phyloP scores from a whole-genome alignment of 2,113 vertebrate genomes.

The Sinocyclocheilus rhinocerous region DNA sequence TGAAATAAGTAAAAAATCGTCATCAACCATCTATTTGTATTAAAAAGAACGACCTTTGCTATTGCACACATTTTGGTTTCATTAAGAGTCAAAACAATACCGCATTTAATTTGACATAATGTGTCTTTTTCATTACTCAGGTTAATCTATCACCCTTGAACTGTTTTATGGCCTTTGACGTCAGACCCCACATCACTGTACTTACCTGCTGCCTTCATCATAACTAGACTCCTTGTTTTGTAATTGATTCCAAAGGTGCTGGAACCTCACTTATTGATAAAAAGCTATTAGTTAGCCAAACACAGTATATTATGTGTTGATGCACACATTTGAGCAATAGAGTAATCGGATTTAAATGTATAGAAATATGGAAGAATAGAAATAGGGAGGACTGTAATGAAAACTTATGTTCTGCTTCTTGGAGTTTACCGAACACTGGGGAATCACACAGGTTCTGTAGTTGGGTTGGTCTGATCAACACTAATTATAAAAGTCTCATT shows the following conservation, averaged over 20 bases:
- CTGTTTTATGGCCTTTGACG: constrained; percentile 49
- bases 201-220: not conserved
- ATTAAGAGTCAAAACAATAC: too few relatives aligned
- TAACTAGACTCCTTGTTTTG: not conserved
- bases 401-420: not conserved
- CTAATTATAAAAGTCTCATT: not conserved
- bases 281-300: not conserved
- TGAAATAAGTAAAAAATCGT: too few relatives aligned
- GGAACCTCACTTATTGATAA: not conserved
- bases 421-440: too few relatives aligned
- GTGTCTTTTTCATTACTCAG: not conserved
- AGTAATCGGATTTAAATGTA: not conserved
- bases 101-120: not conserved
- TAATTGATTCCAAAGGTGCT: not conserved
- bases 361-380: not conserved
- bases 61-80: too few relatives aligned
- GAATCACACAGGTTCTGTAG: too few relatives aligned
- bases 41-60: too few relatives aligned
- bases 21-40: too few relatives aligned
- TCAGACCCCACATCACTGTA: constrained; percentile 35
- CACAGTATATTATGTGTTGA: not conserved
- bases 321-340: too few relatives aligned
- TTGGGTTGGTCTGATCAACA: not conserved
- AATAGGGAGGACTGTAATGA: not conserved
- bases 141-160: constrained; percentile 63